Evolutionary conservation across 2,797 vertebrate genomes (phyloP).

Genomic region (Hyperoplus immaculatus): DNA sequence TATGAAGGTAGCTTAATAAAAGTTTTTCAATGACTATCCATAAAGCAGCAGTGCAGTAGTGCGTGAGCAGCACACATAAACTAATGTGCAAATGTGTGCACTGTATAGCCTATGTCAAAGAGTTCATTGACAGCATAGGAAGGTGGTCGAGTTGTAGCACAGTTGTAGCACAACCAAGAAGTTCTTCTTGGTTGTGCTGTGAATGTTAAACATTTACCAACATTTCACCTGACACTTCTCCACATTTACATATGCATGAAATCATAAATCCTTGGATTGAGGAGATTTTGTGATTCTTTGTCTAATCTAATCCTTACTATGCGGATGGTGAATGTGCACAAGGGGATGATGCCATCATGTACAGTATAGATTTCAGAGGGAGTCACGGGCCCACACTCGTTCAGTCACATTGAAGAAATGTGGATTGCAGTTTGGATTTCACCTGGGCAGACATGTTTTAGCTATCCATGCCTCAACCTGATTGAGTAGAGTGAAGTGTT

Average conservation of each 20-base stretch:
- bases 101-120: slow-evolving; percentile 45
- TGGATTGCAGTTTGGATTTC: slow-evolving; percentile 14
- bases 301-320: slow-evolving; percentile 27
- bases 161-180: no score
- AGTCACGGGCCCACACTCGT: neutral
- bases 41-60: slow-evolving; percentile 20
- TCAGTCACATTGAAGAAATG: slow-evolving; percentile 14
- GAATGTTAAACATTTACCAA: slow-evolving; percentile 30
- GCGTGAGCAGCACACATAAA: slow-evolving; percentile 17
- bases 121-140: slow-evolving; percentile 29
- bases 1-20: slow-evolving; percentile 4
- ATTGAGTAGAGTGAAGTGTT: neutral
- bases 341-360: slow-evolving; percentile 16
- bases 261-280: slow-evolving; percentile 9
- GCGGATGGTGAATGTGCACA: slow-evolving; percentile 14
- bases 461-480: neutral
- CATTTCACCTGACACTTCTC: slow-evolving; percentile 15
- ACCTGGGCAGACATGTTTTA: slow-evolving; percentile 4
- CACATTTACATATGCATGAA: slow-evolving; percentile 34
- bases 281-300: slow-evolving; percentile 22
- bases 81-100: slow-evolving; percentile 37
- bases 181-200: slow-evolving; percentile 18
- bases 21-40: neutral
- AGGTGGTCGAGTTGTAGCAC: slow-evolving; percentile 1
- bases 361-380: slow-evolving; percentile 14